These are phyloP conservation scores for Nymphalis urticae DNA, from an alignment of 2,888 invertebrate genomes.

Conservation along the genomic window DNA sequence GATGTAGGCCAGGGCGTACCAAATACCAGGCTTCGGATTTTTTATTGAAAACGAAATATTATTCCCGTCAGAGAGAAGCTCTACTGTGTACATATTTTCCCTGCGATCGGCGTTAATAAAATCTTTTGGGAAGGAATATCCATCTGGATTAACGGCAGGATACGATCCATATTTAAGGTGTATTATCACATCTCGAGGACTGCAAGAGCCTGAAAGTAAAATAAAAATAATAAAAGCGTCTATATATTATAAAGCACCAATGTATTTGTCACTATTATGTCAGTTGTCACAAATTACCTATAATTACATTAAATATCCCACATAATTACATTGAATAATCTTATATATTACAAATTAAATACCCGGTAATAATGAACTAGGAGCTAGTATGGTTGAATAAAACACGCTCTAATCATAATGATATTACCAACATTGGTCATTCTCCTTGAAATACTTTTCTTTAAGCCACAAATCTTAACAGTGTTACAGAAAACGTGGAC, in stretches of 20 bases:
- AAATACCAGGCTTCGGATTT: constrained; percentile 87
- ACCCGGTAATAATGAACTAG: no score
- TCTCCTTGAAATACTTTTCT: no score
- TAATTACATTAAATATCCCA: no score
- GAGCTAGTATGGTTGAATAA: no score
- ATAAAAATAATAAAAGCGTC: not conserved
- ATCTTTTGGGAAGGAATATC: constrained; percentile 87
- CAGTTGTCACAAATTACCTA: no score
- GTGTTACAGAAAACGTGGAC: no score
- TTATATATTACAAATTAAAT: no score
- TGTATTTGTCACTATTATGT: not conserved
- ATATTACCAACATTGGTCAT: no score
- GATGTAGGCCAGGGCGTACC: constrained; percentile 90
- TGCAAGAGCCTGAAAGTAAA: constrained; percentile 77
- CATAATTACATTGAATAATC: no score
- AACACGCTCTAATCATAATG: no score
- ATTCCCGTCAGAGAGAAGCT: constrained; percentile 83
- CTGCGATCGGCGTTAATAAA: constrained; percentile 78
- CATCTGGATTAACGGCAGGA: constrained; percentile 91
- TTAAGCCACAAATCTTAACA: no score
- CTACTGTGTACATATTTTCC: constrained; percentile 76
- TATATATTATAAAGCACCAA: not conserved
- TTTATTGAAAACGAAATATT: constrained; percentile 82
- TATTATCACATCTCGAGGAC: constrained; percentile 83
- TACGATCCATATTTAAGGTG: constrained; percentile 90